Evolutionary conservation across 2,888 invertebrate species (phyloP), one percentile per base, ranked within the genome.

Genomic region (Xylocampa areola): DNA sequence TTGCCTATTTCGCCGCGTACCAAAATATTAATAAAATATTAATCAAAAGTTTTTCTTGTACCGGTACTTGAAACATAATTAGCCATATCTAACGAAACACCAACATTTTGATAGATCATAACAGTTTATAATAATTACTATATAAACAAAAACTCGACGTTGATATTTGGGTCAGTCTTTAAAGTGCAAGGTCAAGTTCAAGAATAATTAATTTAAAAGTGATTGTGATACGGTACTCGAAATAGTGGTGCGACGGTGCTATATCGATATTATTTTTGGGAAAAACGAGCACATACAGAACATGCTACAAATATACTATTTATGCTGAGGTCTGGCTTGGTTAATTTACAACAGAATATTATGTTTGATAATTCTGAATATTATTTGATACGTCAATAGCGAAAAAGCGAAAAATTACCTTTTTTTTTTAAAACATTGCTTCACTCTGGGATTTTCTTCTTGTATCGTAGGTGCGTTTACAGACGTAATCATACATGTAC

Each of bases 101-200:
- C 14, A 30, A 29, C 16, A 17, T 45, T 53, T 59, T 54, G 35
- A 63, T 57, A 39, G 33, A 60, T 36, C 48, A 7, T 54, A 51
- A 67, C 52, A 48, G 53, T 57, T 52, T 45, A 63, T 50, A 47
- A 43, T 44, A 47, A 64, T 62, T 57, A 54, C 7, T 44, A 43
- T 36, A 47, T 45, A 54, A 60, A 67, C 41, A 68, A 68, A 66
- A 70, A 71, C 45, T 44, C 3, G 43, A 60, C 47, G 37, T 50
- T 68, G 59, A 68, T 69, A 74, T 74, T 68, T 77, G 37, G 77
- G 75, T 75, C 71, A 76, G 59, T 70, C 57, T 72, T 69, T 81
- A 81, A 83, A 83, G 77, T 78, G 67, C 81, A 83, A 79, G 84
- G 82, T 79, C 81, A 82, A 82, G 83, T 82, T 83, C 80, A 82